Base-by-base conservation (phyloP, 2,797 vertebrate genomes). In the Pseudotriccus pelzelni region DNA sequence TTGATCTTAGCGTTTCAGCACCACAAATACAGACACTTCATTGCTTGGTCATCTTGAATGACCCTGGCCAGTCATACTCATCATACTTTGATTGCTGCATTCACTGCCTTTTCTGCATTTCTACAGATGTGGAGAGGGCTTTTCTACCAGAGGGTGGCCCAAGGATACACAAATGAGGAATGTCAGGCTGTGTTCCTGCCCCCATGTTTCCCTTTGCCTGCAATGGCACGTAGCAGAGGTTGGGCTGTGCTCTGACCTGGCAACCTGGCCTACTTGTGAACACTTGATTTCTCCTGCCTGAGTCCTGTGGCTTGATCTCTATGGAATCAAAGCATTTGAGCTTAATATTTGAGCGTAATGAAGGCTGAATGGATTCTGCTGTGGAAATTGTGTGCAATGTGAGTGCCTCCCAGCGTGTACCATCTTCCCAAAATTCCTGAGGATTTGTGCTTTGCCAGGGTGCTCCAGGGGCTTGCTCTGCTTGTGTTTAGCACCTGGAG, bases 141-240 rank as follows among this genome's bases (percentile, higher is more conserved):
- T 78, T 87, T 66, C 60, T 75, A 41, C 66, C n/a, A 43, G 66
- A 55, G 73, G 36, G 81, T 89, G 81, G 67, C 84, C 77, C 58
- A 86, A 52, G 47, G 74, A 39, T 56, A 27, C 22, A 7, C 1
- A 30, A 27, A 27, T 30, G 67, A 93, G 59, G 53, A 77, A 24
- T 0, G 2, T 6, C 32, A 49, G 69, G 56, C 70, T 84, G 25
- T 10, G 7, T 1, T 1, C 8, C 6, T 64, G 56, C 25, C 39
- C 44, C 19, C 0, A 0, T 60, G 10, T 49, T 46, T 77, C 59
- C 25, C 32, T 76, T 50, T 77, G 41, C 37, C 41, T 72, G 56
- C 59, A 44, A 4, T 22, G 39, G 32, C 60, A 5, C 0, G 4
- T 68, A 52, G 46, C 72, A 89, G 44, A 70, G 63, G 6, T 32